phyloP scores from a whole-genome alignment of 2,797 vertebrate genomes.

The Podargus strigoides region DNA sequence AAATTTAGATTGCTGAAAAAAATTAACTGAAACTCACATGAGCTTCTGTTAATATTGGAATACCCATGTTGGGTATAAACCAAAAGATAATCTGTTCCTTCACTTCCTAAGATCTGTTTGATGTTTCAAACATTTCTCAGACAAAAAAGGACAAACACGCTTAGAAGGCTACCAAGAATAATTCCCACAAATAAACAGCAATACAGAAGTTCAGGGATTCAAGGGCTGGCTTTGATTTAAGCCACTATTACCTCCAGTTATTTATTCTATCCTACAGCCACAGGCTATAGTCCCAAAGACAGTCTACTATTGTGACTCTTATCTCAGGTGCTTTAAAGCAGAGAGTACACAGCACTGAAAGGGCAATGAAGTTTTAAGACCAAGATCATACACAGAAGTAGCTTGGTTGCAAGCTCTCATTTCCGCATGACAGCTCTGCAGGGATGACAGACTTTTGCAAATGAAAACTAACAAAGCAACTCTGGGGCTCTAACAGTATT shows the following conservation, averaged over 20 bases:
- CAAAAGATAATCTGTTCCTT: background rate
- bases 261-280: background rate
- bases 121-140: background rate
- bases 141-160: background rate
- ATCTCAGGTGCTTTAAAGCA: background rate
- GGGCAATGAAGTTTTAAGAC: background rate
- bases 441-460: background rate
- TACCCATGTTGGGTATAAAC: background rate
- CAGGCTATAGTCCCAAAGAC: background rate
- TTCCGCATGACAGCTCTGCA: background rate
- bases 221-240: background rate
- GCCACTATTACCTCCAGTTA: background rate
- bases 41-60: background rate
- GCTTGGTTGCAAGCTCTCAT: background rate
- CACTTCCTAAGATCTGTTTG: background rate
- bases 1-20: background rate
- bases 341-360: background rate
- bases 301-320: background rate
- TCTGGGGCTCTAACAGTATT: background rate
- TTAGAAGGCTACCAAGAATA: background rate
- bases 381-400: fast-evolving
- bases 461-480: slow-evolving; percentile 2
- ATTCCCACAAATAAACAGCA: background rate
- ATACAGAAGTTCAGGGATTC: background rate
- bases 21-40: background rate